phyloP scores from a whole-genome alignment of 2,113 vertebrate species.

The Rhinopomastus cyanomelas region DNA sequence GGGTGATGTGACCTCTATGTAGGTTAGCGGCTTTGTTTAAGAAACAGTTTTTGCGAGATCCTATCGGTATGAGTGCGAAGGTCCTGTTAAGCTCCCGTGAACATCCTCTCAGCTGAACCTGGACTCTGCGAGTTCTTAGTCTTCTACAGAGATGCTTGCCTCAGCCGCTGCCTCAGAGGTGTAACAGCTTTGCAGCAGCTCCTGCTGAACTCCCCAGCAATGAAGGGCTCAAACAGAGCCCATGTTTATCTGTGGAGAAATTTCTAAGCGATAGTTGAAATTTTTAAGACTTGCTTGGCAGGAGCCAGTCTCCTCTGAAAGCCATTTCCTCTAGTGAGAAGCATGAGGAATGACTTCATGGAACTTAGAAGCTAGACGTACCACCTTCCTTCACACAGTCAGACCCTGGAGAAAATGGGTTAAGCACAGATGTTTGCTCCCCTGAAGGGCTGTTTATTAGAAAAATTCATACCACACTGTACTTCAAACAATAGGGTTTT shows the following conservation, averaged over 20 bases:
- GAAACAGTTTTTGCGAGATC: too few species aligned
- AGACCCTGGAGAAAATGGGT: background rate
- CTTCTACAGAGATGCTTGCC: too few species aligned
- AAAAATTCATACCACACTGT: background rate
- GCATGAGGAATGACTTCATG: background rate
- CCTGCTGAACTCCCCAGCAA: background rate
- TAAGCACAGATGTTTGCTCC: background rate
- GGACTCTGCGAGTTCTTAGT: too few species aligned
- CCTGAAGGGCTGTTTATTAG: background rate
- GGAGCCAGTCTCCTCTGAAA: background rate
- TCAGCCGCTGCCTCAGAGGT: too few species aligned
- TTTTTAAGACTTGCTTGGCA: background rate
- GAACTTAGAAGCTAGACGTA: background rate
- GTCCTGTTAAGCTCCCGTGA: too few species aligned
- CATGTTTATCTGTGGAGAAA: background rate
- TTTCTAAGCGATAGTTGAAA: background rate
- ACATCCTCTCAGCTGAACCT: too few species aligned
- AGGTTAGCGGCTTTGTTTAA: too few species aligned
- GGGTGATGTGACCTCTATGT: too few species aligned
- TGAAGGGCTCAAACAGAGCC: background rate
- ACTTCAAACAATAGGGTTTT: background rate
- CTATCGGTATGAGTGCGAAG: too few species aligned
- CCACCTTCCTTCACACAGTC: background rate
- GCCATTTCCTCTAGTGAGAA: background rate
- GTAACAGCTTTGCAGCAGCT: rapidly evolving